A percentile compares a stretch with the other conserved stretches of the same genome.
Conservation (phyloP, 2,113 vertebrate genomes). For the Onychorhynchus coronatus region DNA sequence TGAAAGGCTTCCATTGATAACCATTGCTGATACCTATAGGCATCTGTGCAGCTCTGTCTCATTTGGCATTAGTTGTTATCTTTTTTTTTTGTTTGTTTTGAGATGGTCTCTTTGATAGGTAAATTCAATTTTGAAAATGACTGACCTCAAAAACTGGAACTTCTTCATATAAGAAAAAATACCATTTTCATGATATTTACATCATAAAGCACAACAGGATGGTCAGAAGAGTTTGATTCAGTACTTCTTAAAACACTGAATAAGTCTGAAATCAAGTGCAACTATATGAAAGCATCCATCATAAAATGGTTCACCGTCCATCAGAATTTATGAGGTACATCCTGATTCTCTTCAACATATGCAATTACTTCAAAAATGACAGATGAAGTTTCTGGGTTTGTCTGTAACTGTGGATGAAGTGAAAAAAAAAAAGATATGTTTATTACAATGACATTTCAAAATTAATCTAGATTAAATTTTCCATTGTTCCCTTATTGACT, state of each 20-base stretch:
- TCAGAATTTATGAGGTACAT: neutral
- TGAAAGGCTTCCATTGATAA: neutral
- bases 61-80: neutral
- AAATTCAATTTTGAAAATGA: neutral
- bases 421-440: neutral
- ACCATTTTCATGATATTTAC: neutral
- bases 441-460: neutral
- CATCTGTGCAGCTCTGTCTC: neutral
- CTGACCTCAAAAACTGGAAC: neutral
- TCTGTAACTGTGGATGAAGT: neutral
- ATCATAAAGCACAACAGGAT: neutral
- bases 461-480: neutral
- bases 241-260: neutral
- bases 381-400: neutral
- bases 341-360: neutral
- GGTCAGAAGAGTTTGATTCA: neutral
- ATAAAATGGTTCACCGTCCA: neutral
- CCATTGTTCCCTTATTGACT: neutral
- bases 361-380: neutral
- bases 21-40: neutral
- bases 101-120: neutral
- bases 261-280: neutral
- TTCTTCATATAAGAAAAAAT: neutral
- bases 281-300: neutral
- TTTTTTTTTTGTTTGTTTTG: neutral